Evolutionary conservation across 2,113 vertebrate genomes (phyloP), one percentile per base, ranked within the genome.

Genomic region (Lepisosteus oculatus): DNA sequence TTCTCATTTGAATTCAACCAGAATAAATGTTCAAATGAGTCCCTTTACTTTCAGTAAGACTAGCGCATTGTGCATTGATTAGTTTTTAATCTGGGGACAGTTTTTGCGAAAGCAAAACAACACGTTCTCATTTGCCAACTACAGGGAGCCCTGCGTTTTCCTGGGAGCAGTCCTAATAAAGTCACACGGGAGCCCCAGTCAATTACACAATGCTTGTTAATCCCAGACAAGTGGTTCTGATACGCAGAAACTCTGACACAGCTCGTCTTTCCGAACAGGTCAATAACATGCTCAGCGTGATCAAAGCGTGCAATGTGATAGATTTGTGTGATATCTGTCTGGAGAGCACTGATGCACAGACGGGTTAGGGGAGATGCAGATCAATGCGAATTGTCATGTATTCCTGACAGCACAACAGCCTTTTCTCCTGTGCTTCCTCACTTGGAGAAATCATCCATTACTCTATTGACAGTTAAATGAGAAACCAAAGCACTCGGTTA

Each of bases 341-440:
- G 4, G 29, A 61, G n/a, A 15, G 79, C 81, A 87, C 87, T 84
- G 85, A 88, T 82, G 72, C 76, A 45, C 82, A 83, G 85, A 80
- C 83, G 77, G 75, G 74, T 69, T 55, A 69, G 76, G 79, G 71
- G 74, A 79, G 71, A 73, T 66, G 7, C 3, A 61, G 42, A 78
- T 88, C 83, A 68, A 87, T 87, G 7, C 65, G 68, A 77, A 76
- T 77, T 61, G 76, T 76, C 80, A 70, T 71, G 67, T 57, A 68
- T 64, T 43, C 75, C 78, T 70, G 78, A 86, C 83, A 75, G 72
- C 84, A 2, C 5, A 51, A 9, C 5, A 51, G 47, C 3, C 9
- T 51, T 5, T 51, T 51, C 47, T 51, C 47, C 47, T 6, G 47
- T 5, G 47, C 47, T 6, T 51, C 47, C 47, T 9, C 47, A 51